phyloP scores from a whole-genome alignment of 2,113 vertebrate genomes.

The Pheucticus melanocephalus region DNA sequence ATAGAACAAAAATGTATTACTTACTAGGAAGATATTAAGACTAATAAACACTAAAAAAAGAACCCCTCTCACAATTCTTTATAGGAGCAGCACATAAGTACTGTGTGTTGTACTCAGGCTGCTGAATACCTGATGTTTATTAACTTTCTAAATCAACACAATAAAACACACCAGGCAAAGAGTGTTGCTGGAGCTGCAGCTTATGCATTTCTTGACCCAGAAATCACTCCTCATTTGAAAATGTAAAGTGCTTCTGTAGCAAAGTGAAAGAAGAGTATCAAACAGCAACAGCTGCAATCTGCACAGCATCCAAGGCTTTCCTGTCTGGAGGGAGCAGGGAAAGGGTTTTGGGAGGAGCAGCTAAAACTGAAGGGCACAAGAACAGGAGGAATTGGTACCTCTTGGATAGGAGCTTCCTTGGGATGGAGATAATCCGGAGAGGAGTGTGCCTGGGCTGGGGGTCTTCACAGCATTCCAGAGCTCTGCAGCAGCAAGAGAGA shows the following conservation, averaged over 20 bases:
- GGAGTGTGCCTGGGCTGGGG: slow-evolving; percentile 19
- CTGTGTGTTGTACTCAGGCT: neutral
- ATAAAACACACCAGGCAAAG: neutral
- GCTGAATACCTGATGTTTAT: neutral
- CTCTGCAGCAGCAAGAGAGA: neutral
- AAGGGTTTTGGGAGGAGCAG: neutral
- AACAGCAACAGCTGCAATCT: neutral
- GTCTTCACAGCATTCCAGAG: slow-evolving; percentile 68
- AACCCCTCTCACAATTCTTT: neutral
- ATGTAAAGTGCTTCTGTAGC: neutral
- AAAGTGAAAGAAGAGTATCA: neutral
- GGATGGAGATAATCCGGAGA: neutral
- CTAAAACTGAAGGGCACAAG: neutral
- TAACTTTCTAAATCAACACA: neutral
- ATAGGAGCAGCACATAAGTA: neutral
- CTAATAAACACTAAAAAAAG: neutral
- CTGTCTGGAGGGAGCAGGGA: neutral
- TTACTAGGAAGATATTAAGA: neutral
- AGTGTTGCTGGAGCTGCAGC: neutral
- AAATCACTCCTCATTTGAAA: neutral
- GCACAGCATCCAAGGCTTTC: neutral
- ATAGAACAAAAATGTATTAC: neutral
- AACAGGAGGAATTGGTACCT: neutral
- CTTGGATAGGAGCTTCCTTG: neutral
- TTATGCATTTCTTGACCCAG: neutral